phyloP scores from a whole-genome alignment of 92 coral and sea anemone species.

The Isaurus tuberculatus region DNA sequence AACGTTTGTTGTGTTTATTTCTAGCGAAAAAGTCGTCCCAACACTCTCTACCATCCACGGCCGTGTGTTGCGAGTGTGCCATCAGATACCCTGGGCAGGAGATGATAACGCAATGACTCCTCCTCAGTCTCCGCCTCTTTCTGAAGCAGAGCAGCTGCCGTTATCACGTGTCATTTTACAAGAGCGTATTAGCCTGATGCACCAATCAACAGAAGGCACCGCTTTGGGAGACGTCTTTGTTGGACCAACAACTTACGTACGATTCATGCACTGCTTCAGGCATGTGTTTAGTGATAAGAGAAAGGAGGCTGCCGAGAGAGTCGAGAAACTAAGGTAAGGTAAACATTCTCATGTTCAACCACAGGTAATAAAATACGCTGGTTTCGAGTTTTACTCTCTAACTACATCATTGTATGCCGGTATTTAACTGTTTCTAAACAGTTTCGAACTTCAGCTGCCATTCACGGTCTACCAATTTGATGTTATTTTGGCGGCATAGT shows the following conservation, averaged over 20 bases:
- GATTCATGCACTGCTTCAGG: conserved; percentile 93
- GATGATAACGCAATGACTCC: conserved; percentile 46
- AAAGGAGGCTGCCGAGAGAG: conserved; percentile 72
- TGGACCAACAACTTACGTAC: conserved; percentile 94
- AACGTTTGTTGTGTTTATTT: not conserved
- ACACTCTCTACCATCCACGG: conserved; percentile 93
- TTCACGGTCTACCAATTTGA: no score
- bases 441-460: no score
- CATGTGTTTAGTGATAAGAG: conserved; percentile 87
- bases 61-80: conserved; percentile 91
- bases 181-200: conserved; percentile 84
- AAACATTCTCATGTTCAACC: conserved; percentile 28
- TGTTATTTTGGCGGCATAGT: no score
- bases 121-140: conserved; percentile 63
- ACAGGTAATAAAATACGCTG: no score
- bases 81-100: conserved; percentile 98
- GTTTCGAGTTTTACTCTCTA: no score
- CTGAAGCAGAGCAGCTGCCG: conserved; percentile 64
- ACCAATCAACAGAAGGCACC: conserved; percentile 67
- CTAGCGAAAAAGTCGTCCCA: conserved; percentile 85
- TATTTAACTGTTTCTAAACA: no score
- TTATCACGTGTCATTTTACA: conserved; percentile 71
- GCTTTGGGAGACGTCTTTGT: conserved; percentile 82
- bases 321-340: conserved; percentile 84
- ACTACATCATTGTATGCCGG: no score